Base-by-base conservation (phyloP, 2,888 invertebrate genomes). In the Deilephila elpenor region DNA sequence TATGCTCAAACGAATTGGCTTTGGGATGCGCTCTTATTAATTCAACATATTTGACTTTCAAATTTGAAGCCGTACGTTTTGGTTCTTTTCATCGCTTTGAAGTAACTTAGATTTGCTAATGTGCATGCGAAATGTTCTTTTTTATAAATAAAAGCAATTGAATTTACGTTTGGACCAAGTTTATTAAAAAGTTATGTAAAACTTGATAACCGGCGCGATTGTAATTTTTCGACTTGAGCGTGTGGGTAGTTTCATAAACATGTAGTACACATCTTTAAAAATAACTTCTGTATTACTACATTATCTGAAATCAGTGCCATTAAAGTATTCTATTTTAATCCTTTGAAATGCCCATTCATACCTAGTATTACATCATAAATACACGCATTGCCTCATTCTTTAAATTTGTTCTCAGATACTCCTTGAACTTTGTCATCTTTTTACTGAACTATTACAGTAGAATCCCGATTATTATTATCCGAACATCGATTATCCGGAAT, bases 401-500 rank as follows among this genome's bases (percentile, higher is more conserved):
- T 44, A 14, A 44, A 44, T 14, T 0, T 14, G 11, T 44, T 44
- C 14, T 44, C 11, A 3, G 44, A 11, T 14, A 14, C 14, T 44
- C 14, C 44, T 11, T 44, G 11, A 44, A 44, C 44, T 44, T 14
- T 44, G 14, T 14, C 14, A 11, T 44, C 44, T 44, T 44, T 44
- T 11, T 44, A 44, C 11, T 44, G 14, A 44, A 44, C 44, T 44
- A 44, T 14, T 14, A 25, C 53, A 25, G 60, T 61, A 61, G 19
- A 61, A 61, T 61, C 60, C 60, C 60, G 32, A 61, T 61, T 61
- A n/a, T 59, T 7, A 61, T 61, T 61, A n/a, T 59, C 14, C 20
- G 70, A 19, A 74, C 53, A 51, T 32, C 29, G 62, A 67, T 44
- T 67, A 59, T 70, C 67, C 44, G 67, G 20, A 67, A 25, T 25